Evolutionary conservation across 2,797 vertebrate species (phyloP).

Genomic region (Sebastes kiyomatsui): DNA sequence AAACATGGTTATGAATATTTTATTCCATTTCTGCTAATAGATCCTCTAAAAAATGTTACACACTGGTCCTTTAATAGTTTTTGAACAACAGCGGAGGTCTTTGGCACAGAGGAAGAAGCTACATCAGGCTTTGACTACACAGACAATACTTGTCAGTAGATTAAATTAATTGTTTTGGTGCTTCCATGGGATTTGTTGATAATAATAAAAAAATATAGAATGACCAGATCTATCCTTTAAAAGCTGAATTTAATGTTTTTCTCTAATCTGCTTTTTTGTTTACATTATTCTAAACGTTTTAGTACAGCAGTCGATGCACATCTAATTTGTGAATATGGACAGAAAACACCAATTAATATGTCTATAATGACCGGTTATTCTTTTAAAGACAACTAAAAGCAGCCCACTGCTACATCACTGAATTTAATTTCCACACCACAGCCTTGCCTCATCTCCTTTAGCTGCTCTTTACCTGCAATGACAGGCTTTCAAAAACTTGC

Average conservation of each 20-base stretch:
- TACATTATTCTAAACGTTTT: neutral
- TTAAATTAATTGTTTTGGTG: neutral
- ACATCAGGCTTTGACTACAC: too few relatives aligned
- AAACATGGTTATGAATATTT: too few relatives aligned
- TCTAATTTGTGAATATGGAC: neutral
- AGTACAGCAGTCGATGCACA: neutral
- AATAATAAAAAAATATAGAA: neutral
- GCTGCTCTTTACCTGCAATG: constrained; percentile 13
- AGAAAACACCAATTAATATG: neutral
- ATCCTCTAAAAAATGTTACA: too few relatives aligned
- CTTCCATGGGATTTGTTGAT: neutral
- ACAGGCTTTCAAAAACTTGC: neutral
- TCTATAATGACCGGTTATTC: neutral
- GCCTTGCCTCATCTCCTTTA: neutral
- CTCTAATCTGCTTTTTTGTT: neutral
- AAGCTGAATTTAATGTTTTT: neutral
- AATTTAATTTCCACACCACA: neutral
- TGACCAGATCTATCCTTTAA: neutral
- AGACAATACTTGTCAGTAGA: neutral
- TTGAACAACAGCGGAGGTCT: too few relatives aligned
- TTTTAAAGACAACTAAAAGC: neutral
- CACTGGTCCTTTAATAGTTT: too few relatives aligned
- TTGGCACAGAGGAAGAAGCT: too few relatives aligned
- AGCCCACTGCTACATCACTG: neutral
- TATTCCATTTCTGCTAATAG: too few relatives aligned